phyloP scores from a whole-genome alignment of 2,797 vertebrate genomes.

The Chelon auratus region DNA sequence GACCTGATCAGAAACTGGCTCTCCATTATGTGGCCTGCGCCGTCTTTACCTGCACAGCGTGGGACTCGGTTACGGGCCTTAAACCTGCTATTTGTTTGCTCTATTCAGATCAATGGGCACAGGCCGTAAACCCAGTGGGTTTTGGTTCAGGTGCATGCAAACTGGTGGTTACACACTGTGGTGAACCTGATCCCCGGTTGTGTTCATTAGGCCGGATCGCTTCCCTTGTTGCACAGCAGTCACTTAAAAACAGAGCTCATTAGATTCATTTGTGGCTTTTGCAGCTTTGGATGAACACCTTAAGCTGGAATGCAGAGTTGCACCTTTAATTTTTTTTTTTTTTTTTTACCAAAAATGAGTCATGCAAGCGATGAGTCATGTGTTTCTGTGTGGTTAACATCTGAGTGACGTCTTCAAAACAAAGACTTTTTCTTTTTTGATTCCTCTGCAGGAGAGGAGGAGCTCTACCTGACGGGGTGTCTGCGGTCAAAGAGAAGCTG shows the following conservation, averaged over 20 bases:
- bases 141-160: constrained; percentile 51
- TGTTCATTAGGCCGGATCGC: constrained; percentile 18
- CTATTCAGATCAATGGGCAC: constrained; percentile 43
- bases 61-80: constrained; percentile 21
- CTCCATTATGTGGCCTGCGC: constrained; percentile 52
- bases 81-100: constrained; percentile 47
- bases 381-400: neutral
- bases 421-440: neutral
- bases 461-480: constrained; percentile 66
- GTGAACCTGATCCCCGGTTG: constrained; percentile 50
- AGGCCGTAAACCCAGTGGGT: constrained; percentile 30
- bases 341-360: constrained; percentile 9
- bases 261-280: constrained; percentile 4
- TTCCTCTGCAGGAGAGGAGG: constrained; percentile 68
- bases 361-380: constrained; percentile 37
- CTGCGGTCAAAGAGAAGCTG: constrained; percentile 59
- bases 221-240: constrained; percentile 34
- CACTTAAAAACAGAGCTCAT: neutral
- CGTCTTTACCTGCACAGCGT: constrained; percentile 27
- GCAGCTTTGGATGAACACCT: neutral
- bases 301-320: constrained; percentile 5
- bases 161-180: constrained; percentile 51
- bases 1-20: constrained; percentile 68
- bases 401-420: constrained; percentile 12
- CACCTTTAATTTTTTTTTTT: neutral